phyloP scores from a whole-genome alignment of 2,797 vertebrate genomes.

The Anniella stebbinsi region DNA sequence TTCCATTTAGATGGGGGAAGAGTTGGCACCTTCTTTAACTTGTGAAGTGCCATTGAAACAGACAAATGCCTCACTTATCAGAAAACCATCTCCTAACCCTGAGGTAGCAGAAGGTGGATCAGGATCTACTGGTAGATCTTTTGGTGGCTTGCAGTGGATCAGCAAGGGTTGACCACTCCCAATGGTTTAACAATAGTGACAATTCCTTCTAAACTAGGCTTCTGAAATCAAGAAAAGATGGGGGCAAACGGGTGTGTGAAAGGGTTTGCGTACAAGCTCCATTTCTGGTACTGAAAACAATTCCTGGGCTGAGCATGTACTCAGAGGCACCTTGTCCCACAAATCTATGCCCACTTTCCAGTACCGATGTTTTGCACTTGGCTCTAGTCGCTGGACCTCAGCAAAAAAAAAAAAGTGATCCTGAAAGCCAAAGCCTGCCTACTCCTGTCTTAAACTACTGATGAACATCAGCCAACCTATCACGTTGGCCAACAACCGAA shows the following conservation, averaged over 20 bases:
- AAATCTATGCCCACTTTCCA: neutral
- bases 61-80: neutral
- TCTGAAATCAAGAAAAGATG: neutral
- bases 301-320: neutral
- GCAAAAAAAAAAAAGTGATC: neutral
- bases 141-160: neutral
- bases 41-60: neutral
- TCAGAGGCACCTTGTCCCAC: neutral
- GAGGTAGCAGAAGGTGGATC: neutral
- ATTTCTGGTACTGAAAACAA: neutral
- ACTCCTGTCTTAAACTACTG: neutral
- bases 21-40: neutral
- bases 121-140: neutral
- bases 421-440: neutral
- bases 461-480: no score
- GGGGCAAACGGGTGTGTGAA: neutral
- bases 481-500: no score
- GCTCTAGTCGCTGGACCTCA: neutral
- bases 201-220: neutral
- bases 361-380: neutral
- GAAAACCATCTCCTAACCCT: neutral
- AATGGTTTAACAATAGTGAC: neutral
- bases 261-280: neutral
- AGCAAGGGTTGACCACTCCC: neutral
- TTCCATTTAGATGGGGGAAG: neutral